Evolutionary conservation across 2,797 vertebrate species (phyloP).

Genomic region (Xyrichtys novacula): DNA sequence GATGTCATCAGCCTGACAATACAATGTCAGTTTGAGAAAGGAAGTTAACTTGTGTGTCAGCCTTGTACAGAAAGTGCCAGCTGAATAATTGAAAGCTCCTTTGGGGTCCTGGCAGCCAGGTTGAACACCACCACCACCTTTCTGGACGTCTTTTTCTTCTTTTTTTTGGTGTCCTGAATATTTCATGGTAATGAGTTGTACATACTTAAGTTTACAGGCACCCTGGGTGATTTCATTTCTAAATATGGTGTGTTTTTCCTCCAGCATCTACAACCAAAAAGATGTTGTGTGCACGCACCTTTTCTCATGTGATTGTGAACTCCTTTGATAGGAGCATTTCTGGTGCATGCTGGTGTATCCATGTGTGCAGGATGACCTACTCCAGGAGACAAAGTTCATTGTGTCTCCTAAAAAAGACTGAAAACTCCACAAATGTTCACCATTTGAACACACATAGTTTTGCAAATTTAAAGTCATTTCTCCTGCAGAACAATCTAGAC

Average conservation of each 20-base stretch:
- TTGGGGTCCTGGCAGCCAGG: slow-evolving; percentile 6
- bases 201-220: neutral
- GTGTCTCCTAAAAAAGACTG: too few species aligned
- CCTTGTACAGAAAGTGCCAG: slow-evolving; percentile 25
- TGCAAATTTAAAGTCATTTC: too few species aligned
- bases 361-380: neutral
- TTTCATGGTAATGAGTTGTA: slow-evolving; percentile 16
- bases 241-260: neutral
- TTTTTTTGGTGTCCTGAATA: slow-evolving; percentile 2
- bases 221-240: neutral
- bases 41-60: slow-evolving; percentile 11
- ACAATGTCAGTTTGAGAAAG: slow-evolving; percentile 6
- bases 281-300: neutral
- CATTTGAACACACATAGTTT: too few species aligned
- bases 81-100: slow-evolving; percentile 50
- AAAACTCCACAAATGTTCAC: too few species aligned
- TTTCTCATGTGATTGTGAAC: neutral
- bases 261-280: neutral
- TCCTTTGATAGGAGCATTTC: neutral
- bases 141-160: neutral
- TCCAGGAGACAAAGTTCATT: too few species aligned
- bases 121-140: neutral
- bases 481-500: neutral
- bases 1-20: slow-evolving; percentile 16
- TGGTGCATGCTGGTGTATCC: neutral